Conservation (phyloP, 2,888 invertebrate species). For the Crioceris asparagi region DNA sequence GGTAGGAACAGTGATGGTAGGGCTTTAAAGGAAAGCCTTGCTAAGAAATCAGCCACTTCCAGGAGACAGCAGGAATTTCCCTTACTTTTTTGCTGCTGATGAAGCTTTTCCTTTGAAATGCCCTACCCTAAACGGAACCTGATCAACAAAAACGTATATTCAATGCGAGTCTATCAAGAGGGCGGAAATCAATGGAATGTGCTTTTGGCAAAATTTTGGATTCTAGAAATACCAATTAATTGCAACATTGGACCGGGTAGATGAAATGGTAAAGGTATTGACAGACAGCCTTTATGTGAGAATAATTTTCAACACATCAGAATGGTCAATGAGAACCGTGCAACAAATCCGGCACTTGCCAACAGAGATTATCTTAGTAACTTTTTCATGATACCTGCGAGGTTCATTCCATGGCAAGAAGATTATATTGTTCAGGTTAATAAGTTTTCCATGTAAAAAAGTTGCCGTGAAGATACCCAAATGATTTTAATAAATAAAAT, state of each 20-base stretch:
- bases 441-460: too few relatives aligned
- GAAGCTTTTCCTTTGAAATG: not conserved
- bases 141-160: not conserved
- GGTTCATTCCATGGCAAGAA: too few relatives aligned
- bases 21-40: conserved; percentile 5
- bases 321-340: too few relatives aligned
- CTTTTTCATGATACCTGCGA: too few relatives aligned
- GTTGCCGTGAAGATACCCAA: too few relatives aligned
- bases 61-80: not conserved
- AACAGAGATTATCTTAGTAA: too few relatives aligned
- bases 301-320: too few relatives aligned
- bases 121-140: not conserved
- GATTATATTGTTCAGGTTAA: too few relatives aligned
- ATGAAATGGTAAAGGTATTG: not conserved
- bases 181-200: not conserved
- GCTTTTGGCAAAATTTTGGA: not conserved
- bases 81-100: not conserved
- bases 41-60: not conserved
- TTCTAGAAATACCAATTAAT: not conserved
- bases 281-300: too few relatives aligned
- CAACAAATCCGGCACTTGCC: too few relatives aligned
- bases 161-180: not conserved
- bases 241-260: not conserved
- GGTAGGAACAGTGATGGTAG: conserved; percentile 7
- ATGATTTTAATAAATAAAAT: too few relatives aligned